Evolutionary conservation across 1,140 invertebrate genomes (phyloP), one percentile per base, ranked within the genome.

Genomic region (Heliconius congener): DNA sequence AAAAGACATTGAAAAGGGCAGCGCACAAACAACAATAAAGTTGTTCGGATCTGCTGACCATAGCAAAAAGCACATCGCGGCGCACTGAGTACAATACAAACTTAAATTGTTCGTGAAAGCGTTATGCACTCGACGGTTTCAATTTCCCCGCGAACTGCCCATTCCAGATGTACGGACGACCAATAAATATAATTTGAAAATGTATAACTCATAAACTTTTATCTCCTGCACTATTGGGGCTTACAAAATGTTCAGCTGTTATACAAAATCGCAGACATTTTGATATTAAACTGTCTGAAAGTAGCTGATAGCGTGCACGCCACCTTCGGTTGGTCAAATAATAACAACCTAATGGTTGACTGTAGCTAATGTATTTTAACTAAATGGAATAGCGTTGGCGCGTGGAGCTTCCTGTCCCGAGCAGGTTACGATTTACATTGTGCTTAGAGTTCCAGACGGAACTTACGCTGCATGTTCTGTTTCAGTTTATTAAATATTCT

Each of bases 121-220:
- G 87, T 91, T 91, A 92, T 93, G 90, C 90, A 91, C 90, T 87
- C 86, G 85, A 88, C 87, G 90, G 90, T 94, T 94, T 93, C 93
- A 93, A 94, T 94, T 93, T 93, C 91, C 88, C 86, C 89, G 91
- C 87, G 88, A 91, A 93, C 90, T 90, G 87, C 84, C 91, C 88
- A 88, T 88, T 86, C 89, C 90, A 93, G 89, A 92, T 94, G 92
- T 91, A 91, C 88, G 87, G 87, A 87, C 83, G 90, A 87, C 85
- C 87, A 87, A 90, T 93, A 94, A 94, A 93, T 94, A 94, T 94
- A 89, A 93, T 94, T 94, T 92, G 90, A 94, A 91, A 93, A 94
- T 92, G 90, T 94, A 93, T 92, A 90, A 91, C 82, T 88, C 90
- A 90, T 94, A 93, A 93, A 94, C 86, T 94, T 94, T 94, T 94